Evolutionary conservation across 2,113 vertebrate genomes (phyloP).

Genomic region (Reinhardtius hippoglossoides): DNA sequence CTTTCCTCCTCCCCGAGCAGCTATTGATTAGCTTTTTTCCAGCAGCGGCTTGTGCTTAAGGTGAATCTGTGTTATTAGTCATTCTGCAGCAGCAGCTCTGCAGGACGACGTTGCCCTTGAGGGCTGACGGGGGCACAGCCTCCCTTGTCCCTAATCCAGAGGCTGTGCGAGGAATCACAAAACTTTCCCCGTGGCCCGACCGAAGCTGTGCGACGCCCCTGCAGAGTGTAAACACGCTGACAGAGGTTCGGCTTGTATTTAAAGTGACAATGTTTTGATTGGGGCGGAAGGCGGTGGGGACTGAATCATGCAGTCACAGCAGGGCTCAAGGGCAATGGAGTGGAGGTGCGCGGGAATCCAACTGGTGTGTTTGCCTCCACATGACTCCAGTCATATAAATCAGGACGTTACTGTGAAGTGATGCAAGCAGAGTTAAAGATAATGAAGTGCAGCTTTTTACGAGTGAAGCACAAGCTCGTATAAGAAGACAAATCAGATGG

Average conservation of each 20-base stretch:
- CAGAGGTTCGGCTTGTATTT: constrained; percentile 46
- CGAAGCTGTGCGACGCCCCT: constrained; percentile 16
- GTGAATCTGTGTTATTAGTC: constrained; percentile 32
- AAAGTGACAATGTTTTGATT: constrained; percentile 68
- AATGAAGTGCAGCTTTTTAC: neutral
- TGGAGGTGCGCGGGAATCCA: constrained; percentile 38
- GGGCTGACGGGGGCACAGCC: constrained; percentile 44
- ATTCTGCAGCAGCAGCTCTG: constrained; percentile 39
- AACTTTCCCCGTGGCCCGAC: constrained; percentile 4
- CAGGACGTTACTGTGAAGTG: constrained; percentile 6
- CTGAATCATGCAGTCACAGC: constrained; percentile 45
- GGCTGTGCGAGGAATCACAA: constrained; percentile 60
- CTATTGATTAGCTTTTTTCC: constrained; percentile 47
- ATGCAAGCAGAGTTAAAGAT: neutral
- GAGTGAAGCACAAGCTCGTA: neutral
- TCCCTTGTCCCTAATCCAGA: constrained; percentile 46
- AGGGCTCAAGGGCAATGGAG: constrained; percentile 52
- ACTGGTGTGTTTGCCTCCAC: constrained; percentile 12
- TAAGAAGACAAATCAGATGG: neutral
- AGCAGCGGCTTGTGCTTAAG: constrained; percentile 27
- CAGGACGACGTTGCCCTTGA: constrained; percentile 59
- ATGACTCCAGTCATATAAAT: constrained; percentile 36
- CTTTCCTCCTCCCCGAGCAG: constrained; percentile 17
- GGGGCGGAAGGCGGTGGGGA: constrained; percentile 45
- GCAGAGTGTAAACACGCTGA: constrained; percentile 45